Evolutionary conservation across 1,140 invertebrate species (phyloP), one percentile per base, ranked within the genome.

Genomic region (Polypedilum vanderplanki): DNA sequence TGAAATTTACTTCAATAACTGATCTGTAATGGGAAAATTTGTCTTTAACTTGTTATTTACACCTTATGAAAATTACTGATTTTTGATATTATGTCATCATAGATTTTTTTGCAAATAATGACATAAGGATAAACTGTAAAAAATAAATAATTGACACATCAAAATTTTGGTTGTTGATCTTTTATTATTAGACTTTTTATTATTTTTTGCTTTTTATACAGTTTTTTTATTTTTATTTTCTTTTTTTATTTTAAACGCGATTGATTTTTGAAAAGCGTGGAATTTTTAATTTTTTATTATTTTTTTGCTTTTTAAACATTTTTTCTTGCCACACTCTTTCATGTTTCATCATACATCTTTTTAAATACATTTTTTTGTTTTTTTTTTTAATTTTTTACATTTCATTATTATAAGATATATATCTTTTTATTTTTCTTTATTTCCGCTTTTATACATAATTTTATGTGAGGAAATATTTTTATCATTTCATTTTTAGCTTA

Each of bases 381-480:
- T n/a, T 57, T 57, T 57, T 57, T 57, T 57, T n/a, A 57, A 57
- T n/a, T 57, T 46, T 57, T 57, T 57, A 57, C 46, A 57, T 57
- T 57, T 57, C n/a, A n/a, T 57, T 46, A 46, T 46, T 15, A 46
- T 33, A 33, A 33, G 24, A 57, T 57, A 15, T 57, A n/a, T 33
- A 33, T 57, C n/a, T 15, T 57, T 57, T 46, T 46, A 10, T 57
- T 57, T 4, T 9, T 57, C n/a, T 57, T 57, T 57, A 15, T 57
- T 57, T 57, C n/a, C 15, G 12, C 3, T 57, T 57, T 57, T 57
- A 57, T 57, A 57, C 46, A 57, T 57, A 46, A 46, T 46, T 57
- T 57, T 57, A 57, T 57, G 46, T 57, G 46, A 57, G 46, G 46
- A 57, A 57, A 57, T 15, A 12, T 57, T 57, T n/a, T 57, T 46